These are phyloP conservation scores for Scrobipalpa atriplicella DNA, from an alignment of 2,888 invertebrate species.

Conservation along the genomic window DNA sequence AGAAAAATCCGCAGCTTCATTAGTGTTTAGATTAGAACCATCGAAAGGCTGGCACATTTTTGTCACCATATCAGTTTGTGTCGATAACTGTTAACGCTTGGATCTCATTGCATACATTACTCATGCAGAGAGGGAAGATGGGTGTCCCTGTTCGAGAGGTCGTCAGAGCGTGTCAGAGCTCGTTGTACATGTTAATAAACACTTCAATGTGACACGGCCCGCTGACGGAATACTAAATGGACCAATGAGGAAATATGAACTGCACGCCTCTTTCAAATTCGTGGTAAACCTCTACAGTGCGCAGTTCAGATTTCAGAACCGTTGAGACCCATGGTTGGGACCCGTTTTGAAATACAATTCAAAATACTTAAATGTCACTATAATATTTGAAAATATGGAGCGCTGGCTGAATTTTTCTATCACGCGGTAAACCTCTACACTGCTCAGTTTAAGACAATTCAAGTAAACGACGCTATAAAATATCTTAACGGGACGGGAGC, in stretches of 20 bases:
- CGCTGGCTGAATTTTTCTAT: no score
- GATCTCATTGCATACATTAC: neutral
- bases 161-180: slow-evolving; percentile 3
- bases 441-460: slow-evolving; percentile 8
- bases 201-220: slow-evolving; percentile 3
- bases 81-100: no score
- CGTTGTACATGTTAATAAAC: slow-evolving; percentile 1
- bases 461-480: slow-evolving; percentile 8
- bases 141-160: neutral
- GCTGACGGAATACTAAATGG: slow-evolving; percentile 3
- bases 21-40: no score
- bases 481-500: neutral
- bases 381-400: no score
- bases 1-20: no score
- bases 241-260: neutral
- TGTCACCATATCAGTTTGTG: no score
- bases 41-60: no score
- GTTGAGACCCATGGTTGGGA: no score
- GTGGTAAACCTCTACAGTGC: neutral
- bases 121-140: neutral
- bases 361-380: no score
- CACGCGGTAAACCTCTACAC: neutral
- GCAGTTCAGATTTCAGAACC: no score
- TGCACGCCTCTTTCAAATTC: neutral
- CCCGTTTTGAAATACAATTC: no score